These are phyloP conservation scores for Taxidea taxus DNA, from an alignment of 2,113 vertebrate species.

Conservation along the genomic window DNA sequence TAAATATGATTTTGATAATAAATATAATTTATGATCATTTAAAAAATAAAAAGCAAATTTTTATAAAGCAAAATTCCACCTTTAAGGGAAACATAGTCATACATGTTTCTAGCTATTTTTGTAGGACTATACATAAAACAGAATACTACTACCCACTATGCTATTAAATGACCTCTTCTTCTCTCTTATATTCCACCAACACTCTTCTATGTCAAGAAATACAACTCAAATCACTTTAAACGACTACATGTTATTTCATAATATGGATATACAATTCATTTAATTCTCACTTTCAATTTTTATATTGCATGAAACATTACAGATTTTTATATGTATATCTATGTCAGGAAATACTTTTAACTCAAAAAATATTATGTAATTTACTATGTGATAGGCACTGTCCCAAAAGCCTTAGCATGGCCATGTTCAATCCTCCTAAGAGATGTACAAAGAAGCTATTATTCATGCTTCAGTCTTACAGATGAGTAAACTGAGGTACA, in stretches of 20 bases:
- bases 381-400: background rate
- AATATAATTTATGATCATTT: background rate
- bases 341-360: background rate
- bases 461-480: background rate
- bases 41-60: background rate
- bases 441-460: background rate
- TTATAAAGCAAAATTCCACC: background rate
- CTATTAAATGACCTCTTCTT: background rate
- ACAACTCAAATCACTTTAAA: background rate
- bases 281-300: background rate
- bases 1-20: background rate
- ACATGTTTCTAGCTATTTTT: background rate
- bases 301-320: background rate
- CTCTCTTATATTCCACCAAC: background rate
- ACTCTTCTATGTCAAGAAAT: background rate
- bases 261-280: background rate
- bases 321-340: background rate
- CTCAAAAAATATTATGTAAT: background rate
- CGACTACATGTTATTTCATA: background rate
- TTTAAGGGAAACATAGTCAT: background rate
- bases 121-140: background rate
- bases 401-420: background rate
- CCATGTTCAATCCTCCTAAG: background rate
- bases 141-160: background rate
- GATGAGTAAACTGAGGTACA: background rate